Evolutionary conservation across 2,797 vertebrate species (phyloP), one percentile per base, ranked within the genome.

Genomic region (Eremophila alpestris): DNA sequence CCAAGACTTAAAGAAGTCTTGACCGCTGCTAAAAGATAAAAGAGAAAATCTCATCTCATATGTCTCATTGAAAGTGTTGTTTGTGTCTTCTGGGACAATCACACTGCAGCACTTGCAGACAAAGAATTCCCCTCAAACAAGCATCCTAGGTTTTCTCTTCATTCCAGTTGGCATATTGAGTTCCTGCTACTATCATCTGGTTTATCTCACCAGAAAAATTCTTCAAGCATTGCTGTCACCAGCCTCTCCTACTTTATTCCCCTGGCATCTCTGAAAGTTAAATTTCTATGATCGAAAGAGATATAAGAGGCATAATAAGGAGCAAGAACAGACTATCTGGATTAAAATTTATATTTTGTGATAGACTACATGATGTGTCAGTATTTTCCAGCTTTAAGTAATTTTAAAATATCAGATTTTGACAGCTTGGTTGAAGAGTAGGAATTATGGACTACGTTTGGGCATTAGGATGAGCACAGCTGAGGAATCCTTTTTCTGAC

Each of bases 1-100:
- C 46, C 46, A 86, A 78, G 73, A 75, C 38, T 67, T 68, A 83
- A 11, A 40, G 27, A 26, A 82, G 27, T 26, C 49, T 85, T 89
- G 64, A 74, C 40, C 7, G 10, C 9, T 40, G 29, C 16, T 78
- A 81, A 81, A 82, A 85, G 87, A 95, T 93, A 36, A 96, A 94
- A 91, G 91, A 80, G 40, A 83, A 92, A 94, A 78, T 68, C 58
- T 13, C 62, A 41, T 70, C 62, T 94, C 2, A 0, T 58, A 55
- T 59, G 69, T 94, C 69, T 86, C 16, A 48, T 21, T 69, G 36
- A 49, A 91, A 85, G 32, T 46, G 49, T 10, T 70, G 40, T 16
- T 74, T 30, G 1, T 62, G 54, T 83, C 54, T 94, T 86, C 69
- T 54, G 62, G 36, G 76, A 78, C 46, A 86, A 51, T 27, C 73